Evolutionary conservation across 2,797 vertebrate species (phyloP).

Genomic region (Anguilla megastoma): DNA sequence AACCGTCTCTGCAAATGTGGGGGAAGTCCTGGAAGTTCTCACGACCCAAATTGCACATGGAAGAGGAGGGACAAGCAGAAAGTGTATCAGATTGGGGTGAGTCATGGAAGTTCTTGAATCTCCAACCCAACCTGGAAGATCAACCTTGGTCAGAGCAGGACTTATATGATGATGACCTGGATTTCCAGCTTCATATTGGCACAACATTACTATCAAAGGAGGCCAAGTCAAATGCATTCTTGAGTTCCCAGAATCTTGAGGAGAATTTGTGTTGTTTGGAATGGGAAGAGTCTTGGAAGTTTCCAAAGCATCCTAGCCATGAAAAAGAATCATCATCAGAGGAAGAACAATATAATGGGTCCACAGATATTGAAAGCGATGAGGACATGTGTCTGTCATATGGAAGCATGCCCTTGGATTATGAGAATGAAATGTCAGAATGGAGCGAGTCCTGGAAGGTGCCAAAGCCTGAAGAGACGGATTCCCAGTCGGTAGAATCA

Average conservation of each 20-base stretch:
- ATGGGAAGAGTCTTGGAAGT: slow-evolving; percentile 63
- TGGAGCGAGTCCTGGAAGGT: slow-evolving; percentile 14
- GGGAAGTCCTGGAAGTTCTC: slow-evolving; percentile 64
- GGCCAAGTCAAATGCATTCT: slow-evolving; percentile 23
- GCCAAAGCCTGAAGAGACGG: not conserved
- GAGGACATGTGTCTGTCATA: not conserved
- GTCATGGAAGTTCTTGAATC: slow-evolving; percentile 60
- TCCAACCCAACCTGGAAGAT: slow-evolving; percentile 55
- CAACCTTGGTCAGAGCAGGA: slow-evolving; percentile 52
- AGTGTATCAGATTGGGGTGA: slow-evolving; percentile 53
- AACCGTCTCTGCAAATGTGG: slow-evolving; percentile 58
- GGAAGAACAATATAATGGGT: not conserved
- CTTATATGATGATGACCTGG: slow-evolving; percentile 35
- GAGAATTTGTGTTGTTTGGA: slow-evolving; percentile 38
- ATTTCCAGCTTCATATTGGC: slow-evolving; percentile 16
- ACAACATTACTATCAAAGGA: slow-evolving; percentile 52
- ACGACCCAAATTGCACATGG: slow-evolving; percentile 46
- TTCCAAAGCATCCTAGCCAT: slow-evolving; percentile 23
- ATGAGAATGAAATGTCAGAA: slow-evolving; percentile 2
- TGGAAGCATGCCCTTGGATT: not conserved
- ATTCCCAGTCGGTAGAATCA: not conserved
- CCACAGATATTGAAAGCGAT: not conserved
- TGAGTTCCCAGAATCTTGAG: slow-evolving; percentile 41
- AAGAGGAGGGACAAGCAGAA: slow-evolving; percentile 25
- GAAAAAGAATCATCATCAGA: slow-evolving; percentile 23